phyloP scores from a whole-genome alignment of 2,113 vertebrate genomes.

The Saccopteryx bilineata region DNA sequence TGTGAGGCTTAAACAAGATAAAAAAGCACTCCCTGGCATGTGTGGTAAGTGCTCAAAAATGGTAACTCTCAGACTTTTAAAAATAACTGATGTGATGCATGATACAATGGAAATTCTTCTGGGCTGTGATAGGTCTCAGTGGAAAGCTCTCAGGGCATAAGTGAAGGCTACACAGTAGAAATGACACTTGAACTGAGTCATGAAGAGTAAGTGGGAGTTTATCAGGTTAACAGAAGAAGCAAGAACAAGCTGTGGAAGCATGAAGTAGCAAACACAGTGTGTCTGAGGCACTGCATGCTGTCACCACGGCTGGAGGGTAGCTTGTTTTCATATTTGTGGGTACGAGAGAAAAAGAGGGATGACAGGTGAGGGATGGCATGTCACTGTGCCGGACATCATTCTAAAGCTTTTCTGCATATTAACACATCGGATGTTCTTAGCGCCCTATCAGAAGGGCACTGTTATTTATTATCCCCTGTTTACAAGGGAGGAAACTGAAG shows the following conservation, averaged over 20 bases:
- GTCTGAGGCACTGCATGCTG: neutral
- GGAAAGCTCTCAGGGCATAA: neutral
- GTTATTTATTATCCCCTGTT: neutral
- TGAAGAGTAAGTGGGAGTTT: neutral
- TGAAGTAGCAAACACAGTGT: fast-evolving
- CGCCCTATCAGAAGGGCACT: neutral
- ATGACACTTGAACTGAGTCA: neutral
- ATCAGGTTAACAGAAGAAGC: neutral
- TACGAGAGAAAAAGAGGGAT: neutral
- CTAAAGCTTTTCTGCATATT: neutral
- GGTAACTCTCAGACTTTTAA: neutral
- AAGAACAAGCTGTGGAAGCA: neutral
- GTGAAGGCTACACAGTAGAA: neutral
- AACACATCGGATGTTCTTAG: neutral
- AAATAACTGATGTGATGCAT: neutral
- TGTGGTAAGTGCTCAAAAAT: neutral
- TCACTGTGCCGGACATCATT: too few species aligned
- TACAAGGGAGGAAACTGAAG: neutral
- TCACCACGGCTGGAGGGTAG: fast-evolving
- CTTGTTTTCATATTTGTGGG: neutral
- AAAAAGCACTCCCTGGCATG: neutral
- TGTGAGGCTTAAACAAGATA: neutral
- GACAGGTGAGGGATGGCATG: neutral
- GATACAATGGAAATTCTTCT: neutral
- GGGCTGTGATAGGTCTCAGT: neutral